A percentile compares a stretch with the other conserved stretches of the same genome.
phyloP scores from a whole-genome alignment of 2,113 vertebrate genomes.

The Dipodomys merriami region DNA sequence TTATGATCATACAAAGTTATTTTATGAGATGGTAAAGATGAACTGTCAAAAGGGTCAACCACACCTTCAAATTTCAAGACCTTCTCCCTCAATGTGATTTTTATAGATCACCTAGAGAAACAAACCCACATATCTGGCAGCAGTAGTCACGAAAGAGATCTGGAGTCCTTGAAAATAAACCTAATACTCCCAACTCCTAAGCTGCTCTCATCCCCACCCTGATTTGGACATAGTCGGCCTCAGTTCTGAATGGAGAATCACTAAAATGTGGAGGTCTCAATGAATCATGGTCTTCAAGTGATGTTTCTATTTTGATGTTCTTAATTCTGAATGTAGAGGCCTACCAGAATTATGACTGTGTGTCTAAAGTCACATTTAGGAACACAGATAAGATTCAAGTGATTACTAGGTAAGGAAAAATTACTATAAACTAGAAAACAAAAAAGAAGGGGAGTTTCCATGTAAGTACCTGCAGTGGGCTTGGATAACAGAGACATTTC shows the following conservation, averaged over 20 bases:
- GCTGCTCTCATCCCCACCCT: background rate
- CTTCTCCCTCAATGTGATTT: background rate
- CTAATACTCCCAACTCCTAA: background rate
- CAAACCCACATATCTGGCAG: background rate
- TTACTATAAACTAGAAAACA: background rate
- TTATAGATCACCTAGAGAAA: background rate
- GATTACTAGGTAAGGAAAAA: conserved; percentile 31
- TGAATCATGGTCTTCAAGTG: background rate
- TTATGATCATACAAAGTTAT: background rate
- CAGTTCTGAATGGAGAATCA: background rate
- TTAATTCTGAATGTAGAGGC: background rate
- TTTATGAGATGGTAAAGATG: conserved; percentile 5
- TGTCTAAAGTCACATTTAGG: background rate
- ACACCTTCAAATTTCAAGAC: conserved; percentile 7
- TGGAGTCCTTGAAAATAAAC: background rate
- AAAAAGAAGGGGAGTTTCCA: background rate
- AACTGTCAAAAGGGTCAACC: background rate
- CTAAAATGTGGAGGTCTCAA: background rate
- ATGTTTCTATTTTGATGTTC: background rate
- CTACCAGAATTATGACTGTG: background rate
- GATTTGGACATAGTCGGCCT: background rate
- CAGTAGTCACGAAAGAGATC: background rate
- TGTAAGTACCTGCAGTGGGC: background rate
- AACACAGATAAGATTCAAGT: background rate
- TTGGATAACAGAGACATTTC: background rate